These are phyloP conservation scores for Melipona beecheii DNA, from an alignment of 2,888 invertebrate genomes.

Conservation along the genomic window DNA sequence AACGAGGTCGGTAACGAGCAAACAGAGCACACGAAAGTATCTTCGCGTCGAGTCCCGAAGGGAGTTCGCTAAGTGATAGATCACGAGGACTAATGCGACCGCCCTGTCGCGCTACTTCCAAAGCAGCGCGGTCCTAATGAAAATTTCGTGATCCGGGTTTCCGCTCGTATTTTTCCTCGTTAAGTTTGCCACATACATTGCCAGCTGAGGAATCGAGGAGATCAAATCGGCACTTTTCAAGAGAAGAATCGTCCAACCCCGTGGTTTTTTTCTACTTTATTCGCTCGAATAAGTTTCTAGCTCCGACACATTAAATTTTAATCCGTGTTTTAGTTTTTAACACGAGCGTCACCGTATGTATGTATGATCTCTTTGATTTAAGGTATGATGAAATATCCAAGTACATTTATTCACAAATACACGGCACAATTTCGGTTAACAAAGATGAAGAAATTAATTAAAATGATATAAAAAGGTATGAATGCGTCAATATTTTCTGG, in stretches of 20 bases:
- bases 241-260: neutral
- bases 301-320: no score
- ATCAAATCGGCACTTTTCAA: neutral
- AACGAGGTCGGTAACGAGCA: slow-evolving; percentile 20
- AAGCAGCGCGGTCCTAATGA: slow-evolving; percentile 23
- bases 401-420: no score
- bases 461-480: no score
- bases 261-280: neutral
- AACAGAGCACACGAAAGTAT: slow-evolving; percentile 7
- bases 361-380: no score
- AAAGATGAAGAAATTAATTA: no score
- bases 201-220: neutral
- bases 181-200: neutral
- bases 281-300: neutral
- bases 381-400: no score
- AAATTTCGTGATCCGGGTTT: slow-evolving; percentile 4
- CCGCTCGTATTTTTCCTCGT: slow-evolving; percentile 21
- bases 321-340: no score
- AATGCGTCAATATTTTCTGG: no score
- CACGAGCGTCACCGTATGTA: no score
- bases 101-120: slow-evolving; percentile 19
- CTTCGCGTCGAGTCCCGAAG: slow-evolving; percentile 12
- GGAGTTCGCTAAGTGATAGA: slow-evolving; percentile 60
- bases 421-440: no score
- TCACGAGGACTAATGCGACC: slow-evolving; percentile 62